These are phyloP conservation scores for Natrix natrix DNA, from an alignment of 2,797 vertebrate genomes.

Conservation along the genomic window DNA sequence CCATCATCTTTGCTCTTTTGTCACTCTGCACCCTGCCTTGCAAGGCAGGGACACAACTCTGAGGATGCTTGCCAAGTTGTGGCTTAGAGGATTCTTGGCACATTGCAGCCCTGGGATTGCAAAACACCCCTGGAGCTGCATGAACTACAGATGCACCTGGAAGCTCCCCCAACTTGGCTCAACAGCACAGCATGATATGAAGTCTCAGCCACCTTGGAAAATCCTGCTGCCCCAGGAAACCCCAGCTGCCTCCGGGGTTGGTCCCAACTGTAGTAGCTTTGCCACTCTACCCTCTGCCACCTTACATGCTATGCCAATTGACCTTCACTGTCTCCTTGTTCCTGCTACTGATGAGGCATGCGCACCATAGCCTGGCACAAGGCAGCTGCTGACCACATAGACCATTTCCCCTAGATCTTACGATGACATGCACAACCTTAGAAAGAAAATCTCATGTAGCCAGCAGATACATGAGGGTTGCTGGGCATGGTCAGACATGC, in stretches of 20 bases:
- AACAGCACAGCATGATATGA: background rate
- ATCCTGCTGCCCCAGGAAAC: background rate
- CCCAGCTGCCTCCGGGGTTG: background rate
- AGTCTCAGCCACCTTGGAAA: background rate
- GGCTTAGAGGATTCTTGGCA: background rate
- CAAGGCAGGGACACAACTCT: too few relatives aligned
- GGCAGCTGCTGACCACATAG: background rate
- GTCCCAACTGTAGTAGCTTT: background rate
- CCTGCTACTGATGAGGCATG: background rate
- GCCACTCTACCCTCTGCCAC: background rate
- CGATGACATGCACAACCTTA: background rate
- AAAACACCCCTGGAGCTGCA: background rate
- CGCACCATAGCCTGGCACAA: background rate
- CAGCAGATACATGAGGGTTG: background rate
- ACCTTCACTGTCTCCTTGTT: background rate
- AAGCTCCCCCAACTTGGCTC: background rate
- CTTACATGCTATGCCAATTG: background rate
- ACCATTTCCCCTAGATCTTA: background rate
- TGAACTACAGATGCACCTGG: background rate
- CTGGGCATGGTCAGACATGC: background rate
- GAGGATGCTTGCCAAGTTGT: background rate
- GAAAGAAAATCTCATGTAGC: background rate
- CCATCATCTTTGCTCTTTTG: background rate
- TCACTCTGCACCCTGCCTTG: background rate
- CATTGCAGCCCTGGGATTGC: background rate